Evolutionary conservation across 2,113 vertebrate genomes (phyloP).

Genomic region (Neoarius graeffei): DNA sequence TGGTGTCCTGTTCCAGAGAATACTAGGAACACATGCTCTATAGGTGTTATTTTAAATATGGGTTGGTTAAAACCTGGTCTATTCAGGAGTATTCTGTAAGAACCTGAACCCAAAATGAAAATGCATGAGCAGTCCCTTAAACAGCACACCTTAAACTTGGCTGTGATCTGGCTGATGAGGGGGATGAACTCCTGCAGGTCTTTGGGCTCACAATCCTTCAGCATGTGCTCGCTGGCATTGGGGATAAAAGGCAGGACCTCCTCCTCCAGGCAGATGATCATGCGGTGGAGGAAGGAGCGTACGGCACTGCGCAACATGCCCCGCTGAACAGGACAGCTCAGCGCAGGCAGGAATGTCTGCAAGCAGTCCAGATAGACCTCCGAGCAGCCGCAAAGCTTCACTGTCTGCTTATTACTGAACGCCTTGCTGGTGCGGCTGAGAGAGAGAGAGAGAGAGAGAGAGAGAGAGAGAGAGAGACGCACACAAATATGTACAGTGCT

Average conservation of each 20-base stretch:
- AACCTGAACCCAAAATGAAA: neutral
- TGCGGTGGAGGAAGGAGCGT: slow-evolving; percentile 95
- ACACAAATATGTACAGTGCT: too few species aligned
- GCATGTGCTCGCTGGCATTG: slow-evolving; percentile 94
- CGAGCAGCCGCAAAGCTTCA: slow-evolving; percentile 94
- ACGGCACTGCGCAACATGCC: slow-evolving; percentile 87
- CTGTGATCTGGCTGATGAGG: slow-evolving; percentile 97
- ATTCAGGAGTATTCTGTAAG: neutral
- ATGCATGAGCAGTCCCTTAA: neutral
- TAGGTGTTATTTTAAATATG: neutral
- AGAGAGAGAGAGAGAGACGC: neutral
- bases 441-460: neutral
- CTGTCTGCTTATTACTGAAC: slow-evolving; percentile 99
- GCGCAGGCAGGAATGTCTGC: slow-evolving; percentile 89
- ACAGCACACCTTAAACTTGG: slow-evolving; percentile 87
- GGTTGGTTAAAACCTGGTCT: neutral
- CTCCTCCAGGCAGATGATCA: slow-evolving; percentile 98
- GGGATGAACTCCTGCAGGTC: slow-evolving; percentile 99
- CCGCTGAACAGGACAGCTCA: slow-evolving; percentile 91
- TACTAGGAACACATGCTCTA: neutral
- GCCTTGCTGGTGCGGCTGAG: slow-evolving; percentile 96
- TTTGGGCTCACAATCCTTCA: slow-evolving; percentile 96
- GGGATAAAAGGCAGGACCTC: slow-evolving; percentile 97
- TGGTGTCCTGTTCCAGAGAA: neutral
- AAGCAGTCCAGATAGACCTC: slow-evolving; percentile 96